Evolutionary conservation across 1,140 invertebrate species (phyloP).

Genomic region (Proctacanthus coquilletti): DNA sequence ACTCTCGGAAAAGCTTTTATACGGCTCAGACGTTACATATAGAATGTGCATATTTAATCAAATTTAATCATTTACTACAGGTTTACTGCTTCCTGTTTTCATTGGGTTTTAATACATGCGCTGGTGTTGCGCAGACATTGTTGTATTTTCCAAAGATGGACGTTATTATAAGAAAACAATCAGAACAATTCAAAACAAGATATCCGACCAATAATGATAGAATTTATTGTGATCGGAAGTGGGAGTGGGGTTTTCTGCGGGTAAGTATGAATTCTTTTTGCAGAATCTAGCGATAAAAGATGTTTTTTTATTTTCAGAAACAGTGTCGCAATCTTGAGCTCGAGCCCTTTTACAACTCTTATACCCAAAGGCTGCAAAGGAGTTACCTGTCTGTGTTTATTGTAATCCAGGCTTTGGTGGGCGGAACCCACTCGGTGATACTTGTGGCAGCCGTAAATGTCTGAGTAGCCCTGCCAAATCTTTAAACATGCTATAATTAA

Average conservation of each 20-base stretch:
- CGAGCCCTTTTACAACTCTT: slow-evolving; percentile 53
- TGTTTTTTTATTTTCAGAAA: slow-evolving; percentile 34
- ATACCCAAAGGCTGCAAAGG: slow-evolving; percentile 57
- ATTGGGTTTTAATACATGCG: too few species aligned
- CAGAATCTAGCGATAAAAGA: background rate
- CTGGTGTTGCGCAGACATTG: too few species aligned
- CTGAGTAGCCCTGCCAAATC: slow-evolving; percentile 20
- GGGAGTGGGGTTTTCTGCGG: slow-evolving; percentile 43
- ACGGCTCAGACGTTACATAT: too few species aligned
- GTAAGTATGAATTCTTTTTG: slow-evolving; percentile 18
- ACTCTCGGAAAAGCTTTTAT: too few species aligned
- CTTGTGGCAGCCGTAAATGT: slow-evolving; percentile 35
- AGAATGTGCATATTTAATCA: too few species aligned
- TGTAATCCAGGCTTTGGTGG: slow-evolving; percentile 47
- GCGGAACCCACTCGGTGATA: slow-evolving; percentile 41
- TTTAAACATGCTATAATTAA: slow-evolving; percentile 5
- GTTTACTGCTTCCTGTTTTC: too few species aligned
- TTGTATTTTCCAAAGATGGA: slow-evolving; percentile 1
- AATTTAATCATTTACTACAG: too few species aligned
- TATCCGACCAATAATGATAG: background rate
- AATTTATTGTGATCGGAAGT: slow-evolving; percentile 29
- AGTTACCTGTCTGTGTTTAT: slow-evolving; percentile 62
- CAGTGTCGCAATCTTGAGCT: slow-evolving; percentile 57
- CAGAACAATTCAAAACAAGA: slow-evolving; percentile 3
- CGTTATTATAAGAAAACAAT: slow-evolving; percentile 1